Percentiles rank a stretch among this genome's conserved stretches.
These are phyloP conservation scores for Glomeris maerens DNA, from an alignment of 1,140 invertebrate species.

Conservation along the genomic window DNA sequence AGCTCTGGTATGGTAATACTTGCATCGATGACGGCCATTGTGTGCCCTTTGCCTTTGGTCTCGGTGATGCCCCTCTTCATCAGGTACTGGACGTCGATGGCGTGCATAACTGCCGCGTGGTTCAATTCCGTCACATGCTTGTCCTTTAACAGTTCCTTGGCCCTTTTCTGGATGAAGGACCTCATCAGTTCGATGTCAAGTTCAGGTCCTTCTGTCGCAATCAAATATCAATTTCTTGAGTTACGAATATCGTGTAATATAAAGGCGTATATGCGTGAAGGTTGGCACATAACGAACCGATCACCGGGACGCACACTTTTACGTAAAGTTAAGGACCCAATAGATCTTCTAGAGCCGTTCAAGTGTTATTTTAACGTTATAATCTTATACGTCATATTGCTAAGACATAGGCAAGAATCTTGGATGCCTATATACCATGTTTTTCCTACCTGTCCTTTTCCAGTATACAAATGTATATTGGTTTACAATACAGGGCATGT, in stretches of 20 bases:
- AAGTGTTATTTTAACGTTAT: too few species aligned
- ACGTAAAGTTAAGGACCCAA: background rate
- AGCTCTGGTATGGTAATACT: too few species aligned
- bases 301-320: background rate
- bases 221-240: background rate
- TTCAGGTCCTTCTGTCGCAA: constrained; percentile 19
- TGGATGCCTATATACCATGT: too few species aligned
- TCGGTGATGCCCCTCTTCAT: constrained; percentile 21
- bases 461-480: too few species aligned
- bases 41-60: constrained; percentile 18
- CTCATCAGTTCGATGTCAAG: constrained; percentile 18
- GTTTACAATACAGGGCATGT: too few species aligned
- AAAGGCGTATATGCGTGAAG: background rate
- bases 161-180: constrained; percentile 23
- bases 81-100: constrained; percentile 23
- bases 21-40: constrained; percentile 20
- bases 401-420: too few species aligned
- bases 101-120: constrained; percentile 22
- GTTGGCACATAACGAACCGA: background rate
- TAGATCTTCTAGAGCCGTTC: too few species aligned
- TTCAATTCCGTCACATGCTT: constrained; percentile 12
- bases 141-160: constrained; percentile 21
- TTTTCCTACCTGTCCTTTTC: too few species aligned
- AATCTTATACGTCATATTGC: too few species aligned
- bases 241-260: background rate